These are phyloP conservation scores for Bovichtus variegatus DNA, from an alignment of 2,797 vertebrate genomes.

Conservation along the genomic window DNA sequence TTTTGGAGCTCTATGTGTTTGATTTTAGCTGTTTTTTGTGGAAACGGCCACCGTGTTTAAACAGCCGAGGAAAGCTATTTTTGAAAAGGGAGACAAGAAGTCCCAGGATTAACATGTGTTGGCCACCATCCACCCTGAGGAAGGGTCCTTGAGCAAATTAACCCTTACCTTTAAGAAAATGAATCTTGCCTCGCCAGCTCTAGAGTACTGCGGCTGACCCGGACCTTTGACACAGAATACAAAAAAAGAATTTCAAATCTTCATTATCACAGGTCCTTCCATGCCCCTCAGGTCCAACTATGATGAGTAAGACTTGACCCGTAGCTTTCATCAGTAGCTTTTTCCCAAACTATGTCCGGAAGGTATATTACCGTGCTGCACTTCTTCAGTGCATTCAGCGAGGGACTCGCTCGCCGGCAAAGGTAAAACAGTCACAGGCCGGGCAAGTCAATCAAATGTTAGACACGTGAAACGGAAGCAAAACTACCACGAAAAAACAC, in stretches of 20 bases:
- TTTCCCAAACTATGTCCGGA: slow-evolving; percentile 12
- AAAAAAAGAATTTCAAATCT: slow-evolving; percentile 33
- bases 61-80: slow-evolving; percentile 45
- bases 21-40: background rate
- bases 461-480: background rate
- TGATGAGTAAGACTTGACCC: slow-evolving; percentile 28
- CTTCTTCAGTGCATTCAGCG: background rate
- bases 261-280: background rate
- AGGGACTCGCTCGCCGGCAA: background rate
- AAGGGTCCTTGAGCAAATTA: slow-evolving; percentile 51
- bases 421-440: background rate
- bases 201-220: slow-evolving; percentile 23
- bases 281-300: background rate
- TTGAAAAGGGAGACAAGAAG: slow-evolving; percentile 18
- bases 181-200: slow-evolving; percentile 20
- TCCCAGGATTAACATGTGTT: slow-evolving; percentile 26
- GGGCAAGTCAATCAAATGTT: background rate
- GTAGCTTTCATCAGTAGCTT: slow-evolving; percentile 15
- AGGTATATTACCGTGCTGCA: slow-evolving; percentile 14
- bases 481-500: background rate
- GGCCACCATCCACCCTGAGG: slow-evolving; percentile 34
- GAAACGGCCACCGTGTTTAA: slow-evolving; percentile 32
- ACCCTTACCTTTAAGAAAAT: slow-evolving; percentile 44
- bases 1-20: background rate
- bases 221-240: slow-evolving; percentile 35